Evolutionary conservation across 2,113 vertebrate species (phyloP).

Genomic region (Neotoma lepida): DNA sequence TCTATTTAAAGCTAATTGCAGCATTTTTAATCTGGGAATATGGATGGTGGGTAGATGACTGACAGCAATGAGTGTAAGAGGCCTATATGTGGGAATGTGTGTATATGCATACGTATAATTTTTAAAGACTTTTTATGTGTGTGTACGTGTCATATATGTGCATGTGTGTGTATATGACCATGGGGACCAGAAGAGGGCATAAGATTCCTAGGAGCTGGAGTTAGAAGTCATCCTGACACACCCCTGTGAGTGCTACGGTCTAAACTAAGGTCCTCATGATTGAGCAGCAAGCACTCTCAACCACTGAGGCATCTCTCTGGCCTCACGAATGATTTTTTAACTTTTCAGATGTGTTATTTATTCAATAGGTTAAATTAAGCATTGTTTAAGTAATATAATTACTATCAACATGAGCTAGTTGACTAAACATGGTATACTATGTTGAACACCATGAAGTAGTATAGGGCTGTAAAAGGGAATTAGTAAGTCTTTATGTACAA

Average conservation of each 20-base stretch:
- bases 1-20: not conserved
- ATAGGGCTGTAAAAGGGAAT: conserved; percentile 11
- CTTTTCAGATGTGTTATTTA: not conserved
- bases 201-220: not conserved
- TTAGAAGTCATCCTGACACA: too few relatives aligned
- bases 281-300: not conserved
- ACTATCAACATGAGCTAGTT: not conserved
- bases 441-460: not conserved
- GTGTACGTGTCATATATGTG: too few relatives aligned
- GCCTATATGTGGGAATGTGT: not conserved
- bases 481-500: not conserved
- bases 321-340: not conserved
- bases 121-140: not conserved
- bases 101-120: too few relatives aligned
- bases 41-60: not conserved
- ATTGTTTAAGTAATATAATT: not conserved
- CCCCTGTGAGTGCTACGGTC: too few relatives aligned
- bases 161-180: not conserved
- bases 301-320: not conserved
- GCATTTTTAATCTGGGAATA: not conserved
- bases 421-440: conserved; percentile 15
- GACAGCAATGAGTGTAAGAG: not conserved
- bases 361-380: conserved; percentile 43
- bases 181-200: not conserved
- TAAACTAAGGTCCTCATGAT: not conserved